phyloP scores from a whole-genome alignment of 2,797 vertebrate species.

The Botia kubotai region DNA sequence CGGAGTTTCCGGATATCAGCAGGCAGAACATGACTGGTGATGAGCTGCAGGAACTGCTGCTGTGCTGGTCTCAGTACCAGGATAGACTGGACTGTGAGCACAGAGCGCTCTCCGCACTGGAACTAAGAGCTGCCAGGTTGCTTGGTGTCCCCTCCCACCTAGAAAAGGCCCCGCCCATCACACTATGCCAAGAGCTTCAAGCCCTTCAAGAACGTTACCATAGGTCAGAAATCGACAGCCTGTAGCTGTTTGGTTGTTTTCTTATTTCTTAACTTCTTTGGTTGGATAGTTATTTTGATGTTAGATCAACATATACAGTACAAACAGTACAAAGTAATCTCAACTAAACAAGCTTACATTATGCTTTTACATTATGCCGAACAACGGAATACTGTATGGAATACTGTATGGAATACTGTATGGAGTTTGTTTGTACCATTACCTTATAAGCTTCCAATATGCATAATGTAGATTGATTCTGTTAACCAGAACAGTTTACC shows the following conservation, averaged over 20 bases:
- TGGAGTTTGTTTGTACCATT: too few species aligned
- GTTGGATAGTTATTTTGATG: not conserved
- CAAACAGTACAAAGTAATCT: too few species aligned
- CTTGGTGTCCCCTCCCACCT: slow-evolving; percentile 74
- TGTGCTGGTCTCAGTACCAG: slow-evolving; percentile 78
- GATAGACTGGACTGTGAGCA: slow-evolving; percentile 85
- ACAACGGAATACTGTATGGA: too few species aligned
- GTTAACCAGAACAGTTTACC: too few species aligned
- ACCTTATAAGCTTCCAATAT: too few species aligned
- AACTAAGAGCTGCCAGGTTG: slow-evolving; percentile 79
- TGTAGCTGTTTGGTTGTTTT: not conserved
- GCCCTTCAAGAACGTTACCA: slow-evolving; percentile 81
- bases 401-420: too few species aligned
- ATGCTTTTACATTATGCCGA: too few species aligned
- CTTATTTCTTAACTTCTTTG: not conserved
- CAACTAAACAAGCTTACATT: too few species aligned
- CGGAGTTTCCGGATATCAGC: slow-evolving; percentile 80
- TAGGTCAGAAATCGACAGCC: slow-evolving; percentile 76
- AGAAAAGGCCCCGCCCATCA: slow-evolving; percentile 70
- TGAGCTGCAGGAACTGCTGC: slow-evolving; percentile 82
- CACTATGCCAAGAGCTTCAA: slow-evolving; percentile 80
- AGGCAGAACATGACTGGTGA: slow-evolving; percentile 71
- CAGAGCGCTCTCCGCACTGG: slow-evolving; percentile 81
- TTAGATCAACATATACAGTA: too few species aligned
- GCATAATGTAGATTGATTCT: too few species aligned